Percentiles rank a stretch among this genome's conserved stretches.
Conservation (phyloP, 2,797 vertebrate genomes). For the Typhlichthys eigenmanni region DNA sequence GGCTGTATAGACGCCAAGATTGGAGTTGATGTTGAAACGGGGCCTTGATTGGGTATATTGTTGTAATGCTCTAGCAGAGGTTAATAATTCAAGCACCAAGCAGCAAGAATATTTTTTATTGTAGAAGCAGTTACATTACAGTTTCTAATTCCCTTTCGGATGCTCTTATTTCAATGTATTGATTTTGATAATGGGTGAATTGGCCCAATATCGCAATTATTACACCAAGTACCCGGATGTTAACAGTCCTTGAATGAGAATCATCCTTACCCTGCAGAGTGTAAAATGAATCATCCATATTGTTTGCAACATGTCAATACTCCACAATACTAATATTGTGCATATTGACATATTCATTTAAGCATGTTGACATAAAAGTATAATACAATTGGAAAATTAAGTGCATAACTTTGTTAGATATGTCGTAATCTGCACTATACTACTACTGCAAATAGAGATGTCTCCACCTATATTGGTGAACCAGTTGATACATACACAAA, state of each 20-base stretch:
- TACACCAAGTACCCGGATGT: background rate
- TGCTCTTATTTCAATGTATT: background rate
- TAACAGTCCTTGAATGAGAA: background rate
- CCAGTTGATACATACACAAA: too few relatives aligned
- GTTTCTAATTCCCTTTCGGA: conserved; percentile 8
- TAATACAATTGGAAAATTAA: too few relatives aligned
- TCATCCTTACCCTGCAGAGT: too few relatives aligned
- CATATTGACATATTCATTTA: too few relatives aligned
- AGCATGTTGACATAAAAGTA: too few relatives aligned
- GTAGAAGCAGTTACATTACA: conserved; percentile 15
- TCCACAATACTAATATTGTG: too few relatives aligned
- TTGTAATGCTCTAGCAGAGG: conserved; percentile 26
- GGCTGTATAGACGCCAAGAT: conserved; percentile 21
- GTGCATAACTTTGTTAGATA: too few relatives aligned
- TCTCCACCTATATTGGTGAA: too few relatives aligned
- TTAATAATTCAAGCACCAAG: conserved; percentile 17
- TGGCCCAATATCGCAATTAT: background rate
- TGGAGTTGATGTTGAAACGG: conserved; percentile 26
- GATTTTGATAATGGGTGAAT: conserved; percentile 1
- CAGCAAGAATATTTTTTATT: conserved; percentile 46
- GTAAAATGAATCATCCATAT: too few relatives aligned
- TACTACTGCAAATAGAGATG: too few relatives aligned
- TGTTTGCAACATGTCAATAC: too few relatives aligned
- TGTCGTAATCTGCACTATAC: too few relatives aligned
- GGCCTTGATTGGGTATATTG: background rate